Evolutionary conservation across 2,888 invertebrate species (phyloP).

Genomic region (Sepiola atlantica): DNA sequence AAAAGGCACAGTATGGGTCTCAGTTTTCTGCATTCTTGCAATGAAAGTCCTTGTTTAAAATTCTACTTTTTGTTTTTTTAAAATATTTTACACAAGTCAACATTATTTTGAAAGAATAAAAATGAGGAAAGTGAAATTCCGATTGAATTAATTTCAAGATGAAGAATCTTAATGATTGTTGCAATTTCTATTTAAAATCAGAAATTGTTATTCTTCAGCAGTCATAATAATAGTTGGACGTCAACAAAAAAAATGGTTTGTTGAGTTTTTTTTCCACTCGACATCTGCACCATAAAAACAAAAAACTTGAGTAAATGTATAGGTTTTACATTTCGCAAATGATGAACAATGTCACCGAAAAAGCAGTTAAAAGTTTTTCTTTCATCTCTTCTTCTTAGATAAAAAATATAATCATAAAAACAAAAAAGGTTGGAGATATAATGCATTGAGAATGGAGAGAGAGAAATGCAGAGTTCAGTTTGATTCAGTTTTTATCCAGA

Average conservation of each 20-base stretch:
- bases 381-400: neutral
- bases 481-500: slow-evolving; percentile 23
- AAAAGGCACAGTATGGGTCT: neutral
- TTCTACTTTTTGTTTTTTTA: neutral
- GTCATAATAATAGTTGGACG: neutral
- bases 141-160: neutral
- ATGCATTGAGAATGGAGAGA: neutral
- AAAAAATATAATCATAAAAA: neutral
- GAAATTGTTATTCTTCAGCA: slow-evolving; percentile 12
- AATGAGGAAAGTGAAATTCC: neutral
- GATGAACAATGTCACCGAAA: neutral
- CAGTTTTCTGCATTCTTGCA: neutral
- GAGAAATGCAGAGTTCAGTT: neutral
- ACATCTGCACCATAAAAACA: neutral
- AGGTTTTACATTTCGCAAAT: neutral
- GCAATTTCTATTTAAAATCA: neutral
- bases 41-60: neutral
- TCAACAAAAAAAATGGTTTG: neutral
- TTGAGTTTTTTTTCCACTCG: neutral
- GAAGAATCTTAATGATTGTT: neutral
- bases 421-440: neutral
- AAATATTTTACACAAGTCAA: neutral
- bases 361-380: neutral
- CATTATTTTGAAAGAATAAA: neutral
- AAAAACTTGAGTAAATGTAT: neutral